A percentile compares a stretch with the other conserved stretches of the same genome.
Evolutionary conservation across 2,113 vertebrate species (phyloP).

Genomic region (Orientallactaga bullata): DNA sequence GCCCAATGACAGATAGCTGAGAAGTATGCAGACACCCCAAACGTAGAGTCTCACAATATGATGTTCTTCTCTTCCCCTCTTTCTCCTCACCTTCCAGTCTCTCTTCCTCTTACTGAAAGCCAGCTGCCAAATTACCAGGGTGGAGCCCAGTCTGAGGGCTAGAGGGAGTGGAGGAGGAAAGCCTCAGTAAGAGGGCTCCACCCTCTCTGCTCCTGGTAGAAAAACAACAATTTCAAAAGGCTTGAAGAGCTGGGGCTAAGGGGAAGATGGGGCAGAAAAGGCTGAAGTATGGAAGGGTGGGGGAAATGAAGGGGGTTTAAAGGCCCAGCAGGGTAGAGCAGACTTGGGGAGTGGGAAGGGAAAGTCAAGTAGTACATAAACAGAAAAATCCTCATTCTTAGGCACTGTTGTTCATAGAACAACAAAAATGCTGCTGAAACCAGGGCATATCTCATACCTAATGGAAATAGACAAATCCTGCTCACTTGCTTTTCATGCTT

Average conservation of each 20-base stretch:
- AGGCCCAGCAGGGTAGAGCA: neutral
- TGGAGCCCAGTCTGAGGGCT: conserved; percentile 41
- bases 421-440: conserved; percentile 28
- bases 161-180: conserved; percentile 48
- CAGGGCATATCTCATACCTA: conserved; percentile 1
- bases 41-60: neutral
- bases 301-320: neutral
- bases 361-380: neutral
- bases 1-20: neutral
- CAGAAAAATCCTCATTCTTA: conserved; percentile 39
- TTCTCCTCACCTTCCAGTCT: neutral
- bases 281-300: neutral
- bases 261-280: conserved; percentile 3
- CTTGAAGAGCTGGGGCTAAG: neutral
- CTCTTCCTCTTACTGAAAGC: neutral
- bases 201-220: conserved; percentile 34
- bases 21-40: neutral
- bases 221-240: conserved; percentile 51
- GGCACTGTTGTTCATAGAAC: neutral
- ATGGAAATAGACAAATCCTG: neutral
- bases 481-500: conserved; percentile 31
- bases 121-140: conserved; percentile 45
- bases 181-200: conserved; percentile 61
- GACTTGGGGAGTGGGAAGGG: neutral
- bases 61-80: conserved; percentile 1